Evolutionary conservation across 2,113 vertebrate species (phyloP).

Genomic region (Pachycephala philippinensis): DNA sequence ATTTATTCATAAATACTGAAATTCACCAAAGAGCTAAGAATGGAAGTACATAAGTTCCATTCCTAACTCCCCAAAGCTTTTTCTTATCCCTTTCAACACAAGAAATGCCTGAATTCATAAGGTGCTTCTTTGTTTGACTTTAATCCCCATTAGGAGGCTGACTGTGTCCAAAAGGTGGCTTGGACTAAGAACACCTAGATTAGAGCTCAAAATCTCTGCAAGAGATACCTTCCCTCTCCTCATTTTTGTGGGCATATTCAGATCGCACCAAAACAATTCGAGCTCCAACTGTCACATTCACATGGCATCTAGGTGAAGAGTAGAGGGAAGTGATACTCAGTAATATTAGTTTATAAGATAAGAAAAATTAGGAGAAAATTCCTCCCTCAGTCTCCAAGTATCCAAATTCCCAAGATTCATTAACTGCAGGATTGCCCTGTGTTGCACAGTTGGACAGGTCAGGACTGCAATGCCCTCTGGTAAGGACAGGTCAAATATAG

Average conservation of each 20-base stretch:
- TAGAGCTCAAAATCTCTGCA: not conserved
- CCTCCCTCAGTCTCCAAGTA: not conserved
- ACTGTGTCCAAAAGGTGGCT: not conserved
- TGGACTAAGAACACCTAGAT: not conserved
- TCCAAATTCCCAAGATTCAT: not conserved
- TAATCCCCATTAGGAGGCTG: not conserved
- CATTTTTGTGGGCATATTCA: not conserved
- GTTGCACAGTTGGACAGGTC: not conserved
- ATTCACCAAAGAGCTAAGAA: not conserved
- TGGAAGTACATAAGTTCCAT: not conserved
- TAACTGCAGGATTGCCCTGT: not conserved
- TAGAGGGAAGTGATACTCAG: not conserved
- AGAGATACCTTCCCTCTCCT: not conserved
- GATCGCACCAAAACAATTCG: accelerated
- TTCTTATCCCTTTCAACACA: not conserved
- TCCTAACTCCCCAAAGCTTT: not conserved
- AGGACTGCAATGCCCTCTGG: not conserved
- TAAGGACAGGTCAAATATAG: not conserved
- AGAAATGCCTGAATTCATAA: not conserved
- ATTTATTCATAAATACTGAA: not conserved
- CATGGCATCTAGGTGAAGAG: not conserved
- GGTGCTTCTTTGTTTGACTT: not conserved
- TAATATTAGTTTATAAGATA: not conserved
- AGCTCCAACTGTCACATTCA: not conserved
- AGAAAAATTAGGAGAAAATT: not conserved